These are phyloP conservation scores for Cryptoblepharus egeriae DNA, from an alignment of 2,797 vertebrate species.

Conservation along the genomic window DNA sequence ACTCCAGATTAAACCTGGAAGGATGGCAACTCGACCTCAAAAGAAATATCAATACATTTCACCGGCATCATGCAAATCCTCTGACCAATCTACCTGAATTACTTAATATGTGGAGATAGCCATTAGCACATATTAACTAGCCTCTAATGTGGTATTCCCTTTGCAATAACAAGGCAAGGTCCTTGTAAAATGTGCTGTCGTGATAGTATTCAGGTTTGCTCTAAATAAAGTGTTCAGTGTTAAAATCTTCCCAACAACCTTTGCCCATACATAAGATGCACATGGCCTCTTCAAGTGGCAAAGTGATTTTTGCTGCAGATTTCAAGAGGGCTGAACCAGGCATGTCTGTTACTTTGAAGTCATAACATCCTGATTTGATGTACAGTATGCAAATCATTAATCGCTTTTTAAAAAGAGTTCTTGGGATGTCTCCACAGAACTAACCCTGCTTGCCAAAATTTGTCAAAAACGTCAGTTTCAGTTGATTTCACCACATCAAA, in stretches of 20 bases:
- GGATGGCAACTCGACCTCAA: not conserved
- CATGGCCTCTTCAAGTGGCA: not conserved
- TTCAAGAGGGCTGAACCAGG: not conserved
- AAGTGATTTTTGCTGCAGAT: not conserved
- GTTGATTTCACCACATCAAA: constrained; percentile 6
- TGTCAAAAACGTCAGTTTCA: not conserved
- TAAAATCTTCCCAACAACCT: not conserved
- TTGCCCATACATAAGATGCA: not conserved
- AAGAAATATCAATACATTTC: not conserved
- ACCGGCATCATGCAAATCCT: not conserved
- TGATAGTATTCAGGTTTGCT: not conserved
- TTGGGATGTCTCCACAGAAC: not conserved
- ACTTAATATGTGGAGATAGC: too few relatives aligned
- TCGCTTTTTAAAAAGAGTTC: not conserved
- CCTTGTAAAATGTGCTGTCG: not conserved
- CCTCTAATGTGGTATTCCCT: not conserved
- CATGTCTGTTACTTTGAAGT: not conserved
- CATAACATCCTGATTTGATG: not conserved
- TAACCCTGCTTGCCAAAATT: not conserved
- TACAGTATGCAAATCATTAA: too few relatives aligned
- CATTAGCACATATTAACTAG: not conserved
- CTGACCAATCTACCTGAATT: not conserved
- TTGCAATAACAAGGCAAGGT: too few relatives aligned
- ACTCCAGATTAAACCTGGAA: too few relatives aligned
- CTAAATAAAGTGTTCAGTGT: not conserved